These are phyloP conservation scores for Gonatopus flavifemur DNA, from an alignment of 1,140 invertebrate genomes.

Conservation along the genomic window DNA sequence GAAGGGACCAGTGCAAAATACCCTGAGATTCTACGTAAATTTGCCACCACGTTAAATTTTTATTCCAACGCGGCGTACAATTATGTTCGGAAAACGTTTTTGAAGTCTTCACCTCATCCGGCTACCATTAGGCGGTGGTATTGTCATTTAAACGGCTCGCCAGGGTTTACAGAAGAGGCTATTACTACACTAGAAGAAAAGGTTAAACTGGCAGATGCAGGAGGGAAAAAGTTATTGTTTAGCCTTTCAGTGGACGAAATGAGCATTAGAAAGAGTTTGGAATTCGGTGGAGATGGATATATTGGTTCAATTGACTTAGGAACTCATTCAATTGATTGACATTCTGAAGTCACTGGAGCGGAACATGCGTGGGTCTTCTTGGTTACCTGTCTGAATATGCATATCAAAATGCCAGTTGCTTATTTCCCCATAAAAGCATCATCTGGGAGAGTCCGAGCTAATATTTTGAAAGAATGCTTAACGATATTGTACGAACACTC, in stretches of 20 bases:
- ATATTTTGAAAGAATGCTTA: not conserved
- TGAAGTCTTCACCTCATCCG: slow-evolving; percentile 4
- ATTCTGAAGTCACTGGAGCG: not conserved
- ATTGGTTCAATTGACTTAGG: not conserved
- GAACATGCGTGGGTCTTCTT: not conserved
- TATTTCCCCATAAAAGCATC: not conserved
- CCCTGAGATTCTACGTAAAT: not conserved
- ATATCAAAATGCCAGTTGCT: not conserved
- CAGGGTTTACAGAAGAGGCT: not conserved
- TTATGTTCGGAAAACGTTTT: not conserved
- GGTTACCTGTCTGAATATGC: not conserved
- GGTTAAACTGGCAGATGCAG: not conserved
- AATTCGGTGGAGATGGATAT: not conserved
- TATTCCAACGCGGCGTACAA: slow-evolving; percentile 2
- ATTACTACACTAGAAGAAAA: slow-evolving; percentile 1
- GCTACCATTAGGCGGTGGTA: slow-evolving; percentile 1
- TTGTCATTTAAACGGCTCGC: not conserved
- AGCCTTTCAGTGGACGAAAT: slow-evolving; percentile 6
- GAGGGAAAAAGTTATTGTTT: not conserved
- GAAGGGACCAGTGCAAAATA: not conserved
- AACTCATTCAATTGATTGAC: not conserved
- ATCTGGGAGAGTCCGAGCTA: not conserved
- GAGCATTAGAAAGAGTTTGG: slow-evolving; percentile 1
- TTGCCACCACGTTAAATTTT: slow-evolving; percentile 6
- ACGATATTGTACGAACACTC: not conserved